Conservation (phyloP, 1,140 invertebrate species). For the Himalopsyche phryganea region DNA sequence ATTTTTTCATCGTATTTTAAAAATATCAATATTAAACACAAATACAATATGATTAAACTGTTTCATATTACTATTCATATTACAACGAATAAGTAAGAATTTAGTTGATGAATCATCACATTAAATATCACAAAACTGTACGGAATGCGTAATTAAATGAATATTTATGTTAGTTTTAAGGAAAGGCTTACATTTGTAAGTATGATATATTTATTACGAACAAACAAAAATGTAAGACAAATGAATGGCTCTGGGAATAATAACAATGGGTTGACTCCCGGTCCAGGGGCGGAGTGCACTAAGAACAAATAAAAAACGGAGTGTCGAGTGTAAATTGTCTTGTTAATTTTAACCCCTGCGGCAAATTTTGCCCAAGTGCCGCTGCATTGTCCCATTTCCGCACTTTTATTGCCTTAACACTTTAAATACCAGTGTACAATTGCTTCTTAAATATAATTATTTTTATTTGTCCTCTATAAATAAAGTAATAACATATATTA, state of each 20-base stretch:
- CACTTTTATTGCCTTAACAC: constrained; percentile 33
- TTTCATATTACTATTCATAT: no score
- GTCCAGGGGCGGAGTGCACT: neutral
- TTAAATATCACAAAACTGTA: no score
- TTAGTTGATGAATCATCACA: no score
- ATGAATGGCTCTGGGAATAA: neutral
- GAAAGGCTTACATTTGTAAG: neutral
- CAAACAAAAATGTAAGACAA: constrained; percentile 24
- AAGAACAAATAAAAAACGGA: constrained; percentile 31
- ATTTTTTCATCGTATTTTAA: no score
- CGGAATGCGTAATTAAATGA: no score
- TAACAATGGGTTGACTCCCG: constrained; percentile 9
- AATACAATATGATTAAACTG: no score
- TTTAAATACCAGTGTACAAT: neutral
- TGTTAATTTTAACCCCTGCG: constrained; percentile 35
- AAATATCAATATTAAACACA: no score
- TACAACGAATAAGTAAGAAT: no score
- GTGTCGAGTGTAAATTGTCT: constrained; percentile 35
- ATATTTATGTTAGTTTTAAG: no score
- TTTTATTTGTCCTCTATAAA: neutral
- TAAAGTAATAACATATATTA: neutral
- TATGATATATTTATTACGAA: constrained; percentile 14
- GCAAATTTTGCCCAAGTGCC: constrained; percentile 35
- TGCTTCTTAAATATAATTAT: neutral
- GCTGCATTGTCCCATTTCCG: constrained; percentile 34